These are phyloP conservation scores for Kryphioiulus occultus DNA, from an alignment of 2,888 invertebrate species.

Conservation along the genomic window DNA sequence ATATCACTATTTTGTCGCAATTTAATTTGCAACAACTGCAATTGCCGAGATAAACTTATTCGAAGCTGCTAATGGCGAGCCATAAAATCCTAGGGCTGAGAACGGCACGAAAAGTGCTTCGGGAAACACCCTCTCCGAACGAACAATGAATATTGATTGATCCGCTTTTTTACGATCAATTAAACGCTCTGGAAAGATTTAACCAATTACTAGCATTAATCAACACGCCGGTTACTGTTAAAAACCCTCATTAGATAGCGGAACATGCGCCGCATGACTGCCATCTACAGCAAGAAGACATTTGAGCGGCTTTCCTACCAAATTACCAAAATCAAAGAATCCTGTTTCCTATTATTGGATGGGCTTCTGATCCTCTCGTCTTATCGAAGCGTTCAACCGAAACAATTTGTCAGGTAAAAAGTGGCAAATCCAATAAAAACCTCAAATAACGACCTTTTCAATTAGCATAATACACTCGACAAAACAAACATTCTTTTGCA, in stretches of 20 bases:
- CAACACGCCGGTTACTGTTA: slow-evolving; percentile 17
- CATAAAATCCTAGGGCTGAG: not conserved
- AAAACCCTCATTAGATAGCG: slow-evolving; percentile 30
- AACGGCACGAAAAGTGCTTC: not conserved
- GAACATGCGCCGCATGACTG: not conserved
- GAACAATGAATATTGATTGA: slow-evolving; percentile 32
- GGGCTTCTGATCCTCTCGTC: not conserved
- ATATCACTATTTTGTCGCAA: no score
- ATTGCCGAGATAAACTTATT: not conserved
- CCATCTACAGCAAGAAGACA: not conserved
- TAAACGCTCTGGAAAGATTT: slow-evolving; percentile 31
- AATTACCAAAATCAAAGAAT: slow-evolving; percentile 10
- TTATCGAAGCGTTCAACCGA: not conserved
- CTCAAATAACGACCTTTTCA: not conserved
- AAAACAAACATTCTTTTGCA: not conserved
- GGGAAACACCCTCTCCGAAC: slow-evolving; percentile 7
- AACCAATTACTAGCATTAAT: slow-evolving; percentile 32
- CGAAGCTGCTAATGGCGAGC: not conserved
- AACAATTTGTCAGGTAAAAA: slow-evolving; percentile 4
- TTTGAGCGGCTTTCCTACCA: not conserved
- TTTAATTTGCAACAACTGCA: no score
- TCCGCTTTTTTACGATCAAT: slow-evolving; percentile 31
- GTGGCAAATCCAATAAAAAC: slow-evolving; percentile 13
- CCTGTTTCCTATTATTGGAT: slow-evolving; percentile 2
- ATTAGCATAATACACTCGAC: not conserved